Evolutionary conservation across 2,888 invertebrate species (phyloP).

Genomic region (Sepiola atlantica): DNA sequence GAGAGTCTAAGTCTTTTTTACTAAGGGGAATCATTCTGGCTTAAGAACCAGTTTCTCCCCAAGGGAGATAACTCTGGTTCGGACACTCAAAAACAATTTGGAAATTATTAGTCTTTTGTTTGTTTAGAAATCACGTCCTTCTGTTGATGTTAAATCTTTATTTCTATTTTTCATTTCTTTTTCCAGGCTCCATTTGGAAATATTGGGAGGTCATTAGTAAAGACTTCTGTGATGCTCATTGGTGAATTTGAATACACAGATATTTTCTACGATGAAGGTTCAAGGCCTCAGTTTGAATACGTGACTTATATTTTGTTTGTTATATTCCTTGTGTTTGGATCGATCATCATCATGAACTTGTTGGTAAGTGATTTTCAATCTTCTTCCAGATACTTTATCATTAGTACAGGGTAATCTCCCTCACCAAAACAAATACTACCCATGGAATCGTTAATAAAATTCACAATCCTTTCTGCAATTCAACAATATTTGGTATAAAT

Average conservation of each 20-base stretch:
- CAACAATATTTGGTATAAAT: no score
- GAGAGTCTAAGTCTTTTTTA: no score
- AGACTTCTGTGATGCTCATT: slow-evolving; percentile 75
- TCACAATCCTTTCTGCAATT: no score
- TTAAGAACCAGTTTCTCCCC: no score
- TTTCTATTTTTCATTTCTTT: not conserved
- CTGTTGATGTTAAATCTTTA: not conserved
- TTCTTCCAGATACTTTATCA: no score
- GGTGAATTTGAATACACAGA: slow-evolving; percentile 73
- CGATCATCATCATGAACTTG: slow-evolving; percentile 75
- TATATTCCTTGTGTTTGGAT: slow-evolving; percentile 72
- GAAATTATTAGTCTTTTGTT: not conserved
- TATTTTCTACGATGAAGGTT: slow-evolving; percentile 60
- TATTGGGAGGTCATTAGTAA: slow-evolving; percentile 68
- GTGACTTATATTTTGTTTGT: slow-evolving; percentile 75
- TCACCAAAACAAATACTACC: no score
- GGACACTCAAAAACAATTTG: not conserved
- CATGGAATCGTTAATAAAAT: no score
- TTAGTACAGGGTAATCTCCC: no score
- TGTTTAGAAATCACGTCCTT: not conserved
- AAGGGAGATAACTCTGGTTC: no score
- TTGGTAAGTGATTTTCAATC: slow-evolving; percentile 66
- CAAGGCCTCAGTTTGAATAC: slow-evolving; percentile 58
- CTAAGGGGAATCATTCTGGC: no score
- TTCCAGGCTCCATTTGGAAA: slow-evolving; percentile 65